Percentiles rank a stretch among this genome's conserved stretches.
These are phyloP conservation scores for Druceiella hillmani DNA, from an alignment of 2,888 invertebrate species.

Conservation along the genomic window DNA sequence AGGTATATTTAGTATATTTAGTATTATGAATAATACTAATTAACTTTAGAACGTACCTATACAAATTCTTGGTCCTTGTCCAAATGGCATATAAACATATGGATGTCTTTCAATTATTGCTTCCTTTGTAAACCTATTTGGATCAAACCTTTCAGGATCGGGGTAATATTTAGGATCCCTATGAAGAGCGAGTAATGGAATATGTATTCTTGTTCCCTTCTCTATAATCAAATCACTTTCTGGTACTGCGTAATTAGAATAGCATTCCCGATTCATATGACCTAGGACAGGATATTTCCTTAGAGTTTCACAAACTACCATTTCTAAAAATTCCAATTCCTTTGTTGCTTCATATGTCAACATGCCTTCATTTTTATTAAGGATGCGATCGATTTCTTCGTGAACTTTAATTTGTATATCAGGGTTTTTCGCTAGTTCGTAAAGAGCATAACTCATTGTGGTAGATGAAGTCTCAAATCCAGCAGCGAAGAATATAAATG, in stretches of 20 bases:
- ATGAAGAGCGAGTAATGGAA: slow-evolving; percentile 35
- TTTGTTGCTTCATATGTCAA: slow-evolving; percentile 31
- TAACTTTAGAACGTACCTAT: slow-evolving; percentile 37
- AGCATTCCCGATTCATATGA: slow-evolving; percentile 32
- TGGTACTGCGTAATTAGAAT: slow-evolving; percentile 33
- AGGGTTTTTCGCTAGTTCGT: slow-evolving; percentile 31
- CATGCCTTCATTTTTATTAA: slow-evolving; percentile 25
- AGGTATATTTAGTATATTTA: too few relatives aligned
- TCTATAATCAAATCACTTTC: slow-evolving; percentile 30
- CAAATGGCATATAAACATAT: slow-evolving; percentile 37
- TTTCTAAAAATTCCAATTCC: slow-evolving; percentile 30
- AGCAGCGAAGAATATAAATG: slow-evolving; percentile 41
- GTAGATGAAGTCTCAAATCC: slow-evolving; percentile 35
- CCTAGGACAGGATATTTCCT: slow-evolving; percentile 36
- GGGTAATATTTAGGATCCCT: slow-evolving; percentile 32
- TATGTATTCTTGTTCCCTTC: slow-evolving; percentile 33
- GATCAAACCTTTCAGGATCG: slow-evolving; percentile 32
- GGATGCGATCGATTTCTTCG: slow-evolving; percentile 30
- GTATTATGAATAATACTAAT: too few relatives aligned
- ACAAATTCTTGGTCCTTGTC: slow-evolving; percentile 37
- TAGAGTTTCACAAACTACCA: slow-evolving; percentile 32
- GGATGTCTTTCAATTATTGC: slow-evolving; percentile 30
- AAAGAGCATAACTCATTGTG: slow-evolving; percentile 29
- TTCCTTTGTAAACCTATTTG: slow-evolving; percentile 34
- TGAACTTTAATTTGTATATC: slow-evolving; percentile 27